Percentiles rank a stretch among this genome's conserved stretches.
Evolutionary conservation across 2,113 vertebrate species (phyloP).

Genomic region (Bubo blakistoni): DNA sequence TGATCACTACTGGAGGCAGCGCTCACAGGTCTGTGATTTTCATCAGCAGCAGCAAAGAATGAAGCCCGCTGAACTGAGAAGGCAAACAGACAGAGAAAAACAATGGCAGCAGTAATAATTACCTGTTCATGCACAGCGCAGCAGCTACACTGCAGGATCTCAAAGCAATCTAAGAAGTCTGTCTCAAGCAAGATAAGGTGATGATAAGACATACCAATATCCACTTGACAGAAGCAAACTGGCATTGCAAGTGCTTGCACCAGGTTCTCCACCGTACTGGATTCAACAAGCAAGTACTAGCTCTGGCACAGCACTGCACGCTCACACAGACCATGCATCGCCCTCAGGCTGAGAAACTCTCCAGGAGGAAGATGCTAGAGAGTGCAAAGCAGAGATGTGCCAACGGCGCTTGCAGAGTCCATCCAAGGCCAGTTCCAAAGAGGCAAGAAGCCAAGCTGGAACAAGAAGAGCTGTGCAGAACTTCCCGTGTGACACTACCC

Average conservation of each 20-base stretch:
- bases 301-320: background rate
- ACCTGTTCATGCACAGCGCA: background rate
- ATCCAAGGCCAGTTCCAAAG: background rate
- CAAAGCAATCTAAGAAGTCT: background rate
- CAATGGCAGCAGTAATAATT: background rate
- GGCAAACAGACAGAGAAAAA: background rate
- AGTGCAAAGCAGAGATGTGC: background rate
- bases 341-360: background rate
- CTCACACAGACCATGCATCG: background rate
- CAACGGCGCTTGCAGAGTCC: rapidly evolving
- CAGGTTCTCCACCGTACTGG: background rate
- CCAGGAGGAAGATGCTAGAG: background rate
- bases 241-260: background rate
- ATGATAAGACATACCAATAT: background rate
- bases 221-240: background rate
- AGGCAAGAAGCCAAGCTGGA: background rate
- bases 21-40: constrained; percentile 81
- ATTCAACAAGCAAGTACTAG: background rate
- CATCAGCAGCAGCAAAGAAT: constrained; percentile 86
- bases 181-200: background rate
- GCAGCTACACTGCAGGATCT: background rate
- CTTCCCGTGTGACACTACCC: background rate
- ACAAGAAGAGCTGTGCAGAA: background rate
- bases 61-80: constrained; percentile 87
- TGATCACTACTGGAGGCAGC: constrained; percentile 83